Percentiles rank a stretch among this genome's conserved stretches.
These are phyloP conservation scores for Gallinago nigripennis DNA, from an alignment of 2,797 vertebrate genomes.

Conservation along the genomic window DNA sequence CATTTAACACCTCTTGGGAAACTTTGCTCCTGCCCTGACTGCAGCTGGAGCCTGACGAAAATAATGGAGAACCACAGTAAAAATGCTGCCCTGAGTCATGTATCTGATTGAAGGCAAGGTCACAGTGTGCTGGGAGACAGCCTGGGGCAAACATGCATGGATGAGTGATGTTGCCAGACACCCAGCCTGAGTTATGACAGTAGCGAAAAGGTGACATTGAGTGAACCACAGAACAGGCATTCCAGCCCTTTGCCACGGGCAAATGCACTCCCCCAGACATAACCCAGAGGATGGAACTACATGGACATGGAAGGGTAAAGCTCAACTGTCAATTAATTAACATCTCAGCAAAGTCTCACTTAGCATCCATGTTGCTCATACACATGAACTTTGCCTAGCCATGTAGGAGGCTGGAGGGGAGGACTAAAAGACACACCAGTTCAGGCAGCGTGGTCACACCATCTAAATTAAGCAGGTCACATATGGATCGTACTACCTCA, in stretches of 20 bases:
- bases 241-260: background rate
- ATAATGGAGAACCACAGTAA: background rate
- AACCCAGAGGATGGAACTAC: background rate
- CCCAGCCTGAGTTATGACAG: background rate
- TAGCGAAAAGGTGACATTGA: background rate
- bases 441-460: background rate
- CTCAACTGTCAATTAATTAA: background rate
- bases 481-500: accelerated
- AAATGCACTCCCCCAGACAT: background rate
- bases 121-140: background rate
- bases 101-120: background rate
- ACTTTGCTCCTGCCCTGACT: background rate
- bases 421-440: background rate
- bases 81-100: background rate
- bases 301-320: background rate
- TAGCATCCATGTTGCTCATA: background rate
- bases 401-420: background rate
- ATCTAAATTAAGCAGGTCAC: background rate
- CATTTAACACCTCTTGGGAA: background rate
- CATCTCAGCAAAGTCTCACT: background rate
- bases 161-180: accelerated
- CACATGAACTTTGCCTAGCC: background rate
- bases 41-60: background rate
- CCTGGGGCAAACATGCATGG: background rate
- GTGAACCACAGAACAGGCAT: background rate